These are phyloP conservation scores for Lutjanus campechanus DNA, from an alignment of 2,797 vertebrate species.

Conservation along the genomic window DNA sequence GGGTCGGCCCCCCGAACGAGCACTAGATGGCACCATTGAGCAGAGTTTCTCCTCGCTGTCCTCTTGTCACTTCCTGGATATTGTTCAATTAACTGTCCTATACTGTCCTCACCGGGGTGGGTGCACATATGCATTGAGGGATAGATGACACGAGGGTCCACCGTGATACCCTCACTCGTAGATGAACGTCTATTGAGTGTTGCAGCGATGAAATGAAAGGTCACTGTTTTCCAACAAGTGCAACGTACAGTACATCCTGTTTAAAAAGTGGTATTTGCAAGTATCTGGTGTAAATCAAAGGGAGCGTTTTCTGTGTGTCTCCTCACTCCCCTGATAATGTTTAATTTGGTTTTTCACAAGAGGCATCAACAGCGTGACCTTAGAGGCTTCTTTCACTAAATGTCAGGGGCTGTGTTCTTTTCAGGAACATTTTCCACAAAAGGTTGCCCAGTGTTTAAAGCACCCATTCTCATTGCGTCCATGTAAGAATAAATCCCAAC, in stretches of 20 bases:
- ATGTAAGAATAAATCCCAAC: constrained; percentile 9
- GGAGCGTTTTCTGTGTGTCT: constrained; percentile 61
- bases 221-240: constrained; percentile 69
- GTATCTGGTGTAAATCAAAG: constrained; percentile 73
- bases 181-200: constrained; percentile 67
- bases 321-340: constrained; percentile 61
- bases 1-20: not conserved
- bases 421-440: constrained; percentile 62
- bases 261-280: constrained; percentile 75
- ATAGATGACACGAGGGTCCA: constrained; percentile 64
- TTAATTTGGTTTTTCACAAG: constrained; percentile 69
- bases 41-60: constrained; percentile 67
- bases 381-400: constrained; percentile 72
- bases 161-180: constrained; percentile 64
- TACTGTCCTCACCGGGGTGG: constrained; percentile 67
- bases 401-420: constrained; percentile 73
- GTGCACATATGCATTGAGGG: constrained; percentile 69
- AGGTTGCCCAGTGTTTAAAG: constrained; percentile 51
- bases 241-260: constrained; percentile 54
- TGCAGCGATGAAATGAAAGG: constrained; percentile 66
- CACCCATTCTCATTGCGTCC: constrained; percentile 16
- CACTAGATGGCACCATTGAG: constrained; percentile 90
- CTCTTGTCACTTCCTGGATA: constrained; percentile 67
- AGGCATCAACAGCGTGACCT: constrained; percentile 68
- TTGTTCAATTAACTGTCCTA: constrained; percentile 78